These are phyloP conservation scores for Nannobrachium achirus DNA, from an alignment of 2,113 vertebrate species.

Conservation along the genomic window DNA sequence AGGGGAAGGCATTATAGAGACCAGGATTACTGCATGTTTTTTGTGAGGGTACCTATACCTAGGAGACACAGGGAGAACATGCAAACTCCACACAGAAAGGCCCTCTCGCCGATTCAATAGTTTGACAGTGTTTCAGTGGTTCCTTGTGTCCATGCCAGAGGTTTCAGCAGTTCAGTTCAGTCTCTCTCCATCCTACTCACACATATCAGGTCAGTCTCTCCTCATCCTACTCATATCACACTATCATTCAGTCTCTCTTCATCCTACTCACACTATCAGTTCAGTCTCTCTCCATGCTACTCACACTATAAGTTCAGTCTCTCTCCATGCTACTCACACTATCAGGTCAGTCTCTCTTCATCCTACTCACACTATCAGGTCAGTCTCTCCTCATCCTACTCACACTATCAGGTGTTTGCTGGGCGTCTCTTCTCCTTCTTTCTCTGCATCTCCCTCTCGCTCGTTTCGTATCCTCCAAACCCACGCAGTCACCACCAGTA, in stretches of 20 bases:
- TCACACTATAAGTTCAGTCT: constrained; percentile 74
- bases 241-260: constrained; percentile 56
- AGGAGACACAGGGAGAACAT: too few species aligned
- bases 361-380: constrained; percentile 75
- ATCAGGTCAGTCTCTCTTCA: constrained; percentile 55
- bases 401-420: constrained; percentile 81
- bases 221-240: constrained; percentile 68
- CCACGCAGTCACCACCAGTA: constrained; percentile 82
- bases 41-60: too few species aligned
- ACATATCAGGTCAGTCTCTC: constrained; percentile 67
- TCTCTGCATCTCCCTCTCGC: constrained; percentile 54
- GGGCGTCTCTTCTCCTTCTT: constrained; percentile 62
- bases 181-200: constrained; percentile 55
- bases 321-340: constrained; percentile 64
- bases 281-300: constrained; percentile 14
- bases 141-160: too few species aligned
- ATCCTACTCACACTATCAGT: constrained; percentile 76
- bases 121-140: too few species aligned
- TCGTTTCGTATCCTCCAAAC: constrained; percentile 76
- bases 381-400: constrained; percentile 28
- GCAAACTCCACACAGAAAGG: too few species aligned
- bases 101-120: too few species aligned
- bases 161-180: background rate
- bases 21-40: too few species aligned
- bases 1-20: too few species aligned